A percentile compares a stretch with the other conserved stretches of the same genome.
Conservation (phyloP, 2,888 invertebrate genomes). For the Agrotis puta region DNA sequence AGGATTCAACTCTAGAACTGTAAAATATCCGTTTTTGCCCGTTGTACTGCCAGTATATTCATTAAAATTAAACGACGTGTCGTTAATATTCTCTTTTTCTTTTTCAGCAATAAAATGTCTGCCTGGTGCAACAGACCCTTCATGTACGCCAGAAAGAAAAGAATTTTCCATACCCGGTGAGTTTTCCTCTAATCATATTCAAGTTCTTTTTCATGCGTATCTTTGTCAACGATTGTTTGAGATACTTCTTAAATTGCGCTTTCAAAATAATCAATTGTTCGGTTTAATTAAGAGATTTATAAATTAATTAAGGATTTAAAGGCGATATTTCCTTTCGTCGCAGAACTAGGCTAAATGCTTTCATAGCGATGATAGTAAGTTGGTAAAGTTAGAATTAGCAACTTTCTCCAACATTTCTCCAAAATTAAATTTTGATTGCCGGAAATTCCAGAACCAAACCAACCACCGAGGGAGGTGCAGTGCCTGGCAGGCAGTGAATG, state of each 20-base stretch:
- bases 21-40: too few species aligned
- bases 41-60: too few species aligned
- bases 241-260: too few species aligned
- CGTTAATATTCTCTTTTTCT: constrained; percentile 31
- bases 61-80: neutral
- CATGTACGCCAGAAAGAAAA: constrained; percentile 71
- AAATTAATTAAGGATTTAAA: too few species aligned
- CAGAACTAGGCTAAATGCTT: too few species aligned
- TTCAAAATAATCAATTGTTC: too few species aligned
- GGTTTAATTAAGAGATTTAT: too few species aligned
- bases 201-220: neutral
- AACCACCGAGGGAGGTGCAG: constrained; percentile 63
- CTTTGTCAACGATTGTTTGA: neutral
- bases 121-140: constrained; percentile 69
- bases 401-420: neutral
- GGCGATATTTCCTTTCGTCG: too few species aligned
- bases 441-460: constrained; percentile 62
- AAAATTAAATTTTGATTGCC: neutral
- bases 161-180: constrained; percentile 71
- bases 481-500: constrained; percentile 79
- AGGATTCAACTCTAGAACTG: too few species aligned
- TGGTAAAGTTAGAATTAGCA: neutral
- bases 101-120: constrained; percentile 79
- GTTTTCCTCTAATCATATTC: neutral
- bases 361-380: too few species aligned